phyloP scores from a whole-genome alignment of 2,888 invertebrate genomes.

The Escarpia spicata region DNA sequence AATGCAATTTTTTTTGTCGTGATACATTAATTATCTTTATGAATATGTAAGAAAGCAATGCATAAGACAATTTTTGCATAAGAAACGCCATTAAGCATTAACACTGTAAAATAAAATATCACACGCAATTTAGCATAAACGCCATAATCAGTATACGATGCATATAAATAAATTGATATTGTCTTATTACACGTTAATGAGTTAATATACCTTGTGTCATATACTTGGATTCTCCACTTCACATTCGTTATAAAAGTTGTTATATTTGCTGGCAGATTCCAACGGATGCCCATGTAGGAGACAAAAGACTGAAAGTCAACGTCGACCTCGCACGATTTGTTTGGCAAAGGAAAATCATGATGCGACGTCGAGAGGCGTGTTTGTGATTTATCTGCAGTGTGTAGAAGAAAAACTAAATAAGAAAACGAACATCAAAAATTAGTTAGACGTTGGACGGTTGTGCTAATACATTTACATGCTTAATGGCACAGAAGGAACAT shows the following conservation, averaged over 20 bases:
- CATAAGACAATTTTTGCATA: too few species aligned
- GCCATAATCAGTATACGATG: not conserved
- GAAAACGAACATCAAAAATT: too few species aligned
- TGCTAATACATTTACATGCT: too few species aligned
- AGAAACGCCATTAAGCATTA: too few species aligned
- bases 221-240: not conserved
- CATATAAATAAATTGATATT: not conserved
- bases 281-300: not conserved
- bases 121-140: not conserved
- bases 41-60: too few species aligned
- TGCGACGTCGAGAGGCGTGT: not conserved
- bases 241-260: not conserved
- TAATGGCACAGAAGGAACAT: too few species aligned
- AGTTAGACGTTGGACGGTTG: too few species aligned
- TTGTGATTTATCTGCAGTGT: not conserved
- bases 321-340: not conserved
- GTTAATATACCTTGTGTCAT: not conserved
- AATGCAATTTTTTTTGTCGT: too few species aligned
- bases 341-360: not conserved
- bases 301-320: not conserved
- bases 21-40: too few species aligned
- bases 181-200: too few species aligned
- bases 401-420: not conserved
- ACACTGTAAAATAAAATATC: too few species aligned
- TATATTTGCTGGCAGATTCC: not conserved